These are phyloP conservation scores for Cepaea hortensis DNA, from an alignment of 2,888 invertebrate genomes.

Conservation along the genomic window DNA sequence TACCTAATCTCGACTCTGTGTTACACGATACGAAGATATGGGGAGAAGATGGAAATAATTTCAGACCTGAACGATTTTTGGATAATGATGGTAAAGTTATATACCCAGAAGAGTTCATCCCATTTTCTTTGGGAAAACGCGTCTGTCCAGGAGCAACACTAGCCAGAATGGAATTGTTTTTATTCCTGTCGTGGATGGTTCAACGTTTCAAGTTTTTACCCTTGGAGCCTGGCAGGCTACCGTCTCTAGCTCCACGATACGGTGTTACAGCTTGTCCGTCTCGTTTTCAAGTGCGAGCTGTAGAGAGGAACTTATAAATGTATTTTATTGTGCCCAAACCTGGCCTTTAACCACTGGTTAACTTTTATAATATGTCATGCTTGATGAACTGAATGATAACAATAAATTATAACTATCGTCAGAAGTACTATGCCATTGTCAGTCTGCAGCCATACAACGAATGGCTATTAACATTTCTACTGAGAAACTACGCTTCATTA, in stretches of 20 bases:
- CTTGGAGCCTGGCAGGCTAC: background rate
- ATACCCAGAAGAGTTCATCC: constrained; percentile 9
- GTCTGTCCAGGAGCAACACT: constrained; percentile 15
- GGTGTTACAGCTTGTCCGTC: background rate
- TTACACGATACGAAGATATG: constrained; percentile 8
- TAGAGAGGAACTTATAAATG: background rate
- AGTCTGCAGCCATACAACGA: too few species aligned
- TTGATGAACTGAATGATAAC: too few species aligned
- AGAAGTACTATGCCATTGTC: too few species aligned
- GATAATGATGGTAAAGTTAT: background rate
- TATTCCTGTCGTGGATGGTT: constrained; percentile 9
- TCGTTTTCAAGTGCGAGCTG: background rate
- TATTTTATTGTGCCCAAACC: too few species aligned
- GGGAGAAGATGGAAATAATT: background rate
- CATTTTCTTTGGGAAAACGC: constrained; percentile 24
- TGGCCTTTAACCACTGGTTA: too few species aligned
- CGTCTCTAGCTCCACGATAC: background rate
- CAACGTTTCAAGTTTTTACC: constrained; percentile 25
- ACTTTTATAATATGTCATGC: too few species aligned
- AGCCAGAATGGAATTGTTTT: constrained; percentile 6
- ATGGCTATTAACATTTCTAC: too few species aligned
- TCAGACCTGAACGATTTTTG: constrained; percentile 30
- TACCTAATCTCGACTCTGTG: background rate
- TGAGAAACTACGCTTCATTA: too few species aligned
- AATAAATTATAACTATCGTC: too few species aligned